These are phyloP conservation scores for Teleogryllus occipitalis DNA, from an alignment of 1,140 invertebrate genomes.

Conservation along the genomic window DNA sequence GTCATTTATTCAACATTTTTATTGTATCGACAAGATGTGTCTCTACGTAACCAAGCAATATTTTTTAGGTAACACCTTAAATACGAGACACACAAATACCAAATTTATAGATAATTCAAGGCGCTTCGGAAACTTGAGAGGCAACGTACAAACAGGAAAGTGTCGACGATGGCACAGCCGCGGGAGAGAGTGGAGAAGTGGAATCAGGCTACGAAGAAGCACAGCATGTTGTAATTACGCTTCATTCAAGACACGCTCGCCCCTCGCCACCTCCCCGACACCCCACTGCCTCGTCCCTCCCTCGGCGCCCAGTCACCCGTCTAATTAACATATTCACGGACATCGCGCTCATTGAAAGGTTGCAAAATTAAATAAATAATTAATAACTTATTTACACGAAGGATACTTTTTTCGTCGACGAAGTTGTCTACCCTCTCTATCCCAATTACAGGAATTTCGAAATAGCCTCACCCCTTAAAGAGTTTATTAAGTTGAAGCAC, in stretches of 20 bases:
- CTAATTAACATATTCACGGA: slow-evolving; percentile 5
- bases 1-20: too few relatives aligned
- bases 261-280: too few relatives aligned
- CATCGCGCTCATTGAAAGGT: background rate
- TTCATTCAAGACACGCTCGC: background rate
- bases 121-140: too few relatives aligned
- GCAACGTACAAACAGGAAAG: too few relatives aligned
- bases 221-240: background rate
- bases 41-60: too few relatives aligned
- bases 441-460: slow-evolving; percentile 4
- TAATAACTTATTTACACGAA: slow-evolving; percentile 6
- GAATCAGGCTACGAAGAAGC: background rate
- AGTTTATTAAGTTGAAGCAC: background rate
- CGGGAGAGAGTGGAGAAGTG: too few relatives aligned
- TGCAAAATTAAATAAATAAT: slow-evolving; percentile 2
- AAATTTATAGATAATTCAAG: too few relatives aligned
- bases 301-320: background rate
- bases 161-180: too few relatives aligned
- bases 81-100: too few relatives aligned
- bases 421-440: background rate
- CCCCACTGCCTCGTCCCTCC: background rate
- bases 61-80: too few relatives aligned
- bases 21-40: too few relatives aligned
- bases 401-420: background rate
- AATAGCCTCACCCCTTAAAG: background rate